Evolutionary conservation across 2,888 invertebrate species (phyloP).

Genomic region (Lasioglossum calceatum): DNA sequence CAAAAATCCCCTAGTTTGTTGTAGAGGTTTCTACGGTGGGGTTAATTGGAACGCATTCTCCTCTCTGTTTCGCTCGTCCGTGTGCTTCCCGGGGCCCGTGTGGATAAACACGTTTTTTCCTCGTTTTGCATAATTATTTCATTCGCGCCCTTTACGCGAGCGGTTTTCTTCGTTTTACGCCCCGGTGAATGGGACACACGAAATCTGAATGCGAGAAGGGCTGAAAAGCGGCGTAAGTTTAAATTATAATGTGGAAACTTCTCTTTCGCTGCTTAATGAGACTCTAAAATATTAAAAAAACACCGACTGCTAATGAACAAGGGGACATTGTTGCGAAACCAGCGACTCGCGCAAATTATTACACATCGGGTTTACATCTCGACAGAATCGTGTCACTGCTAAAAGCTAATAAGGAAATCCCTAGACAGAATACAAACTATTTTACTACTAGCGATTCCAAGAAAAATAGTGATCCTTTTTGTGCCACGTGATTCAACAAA

Average conservation of each 20-base stretch:
- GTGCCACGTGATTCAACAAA: neutral
- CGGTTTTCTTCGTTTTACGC: neutral
- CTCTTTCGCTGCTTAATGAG: neutral
- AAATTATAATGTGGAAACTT: neutral
- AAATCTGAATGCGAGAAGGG: neutral
- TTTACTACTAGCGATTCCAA: neutral
- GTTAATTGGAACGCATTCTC: neutral
- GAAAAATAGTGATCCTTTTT: neutral
- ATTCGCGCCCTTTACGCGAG: neutral
- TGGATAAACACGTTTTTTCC: conserved; percentile 4
- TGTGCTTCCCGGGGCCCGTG: neutral
- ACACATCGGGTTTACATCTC: neutral
- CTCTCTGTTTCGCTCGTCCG: neutral
- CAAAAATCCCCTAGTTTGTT: neutral
- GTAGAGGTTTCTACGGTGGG: neutral
- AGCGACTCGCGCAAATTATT: neutral
- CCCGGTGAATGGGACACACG: neutral
- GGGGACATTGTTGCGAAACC: neutral
- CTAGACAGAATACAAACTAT: neutral
- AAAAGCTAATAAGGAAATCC: neutral
- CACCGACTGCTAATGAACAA: neutral
- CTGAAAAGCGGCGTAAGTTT: neutral
- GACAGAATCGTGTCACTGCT: neutral
- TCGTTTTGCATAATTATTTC: conserved; percentile 3
- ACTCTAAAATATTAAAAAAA: neutral